These are phyloP conservation scores for Morinoia aosen DNA, from an alignment of 2,888 invertebrate genomes.

Conservation along the genomic window DNA sequence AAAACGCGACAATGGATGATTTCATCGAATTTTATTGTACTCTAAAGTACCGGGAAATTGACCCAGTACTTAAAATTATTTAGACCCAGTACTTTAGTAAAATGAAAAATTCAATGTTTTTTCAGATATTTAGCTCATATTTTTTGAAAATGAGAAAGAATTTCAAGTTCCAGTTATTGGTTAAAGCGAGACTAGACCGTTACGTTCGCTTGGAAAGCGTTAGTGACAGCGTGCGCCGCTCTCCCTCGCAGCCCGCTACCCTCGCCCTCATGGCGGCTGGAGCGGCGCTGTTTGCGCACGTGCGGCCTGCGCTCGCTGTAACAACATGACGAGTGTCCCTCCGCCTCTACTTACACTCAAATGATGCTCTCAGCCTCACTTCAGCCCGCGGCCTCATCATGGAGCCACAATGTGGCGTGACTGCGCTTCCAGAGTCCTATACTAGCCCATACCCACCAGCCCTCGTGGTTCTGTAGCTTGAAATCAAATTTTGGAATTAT, in stretches of 20 bases:
- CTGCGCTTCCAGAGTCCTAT: not conserved
- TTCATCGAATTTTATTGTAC: too few species aligned
- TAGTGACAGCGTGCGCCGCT: not conserved
- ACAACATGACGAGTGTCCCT: constrained; percentile 31
- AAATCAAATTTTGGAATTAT: too few species aligned
- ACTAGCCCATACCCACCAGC: not conserved
- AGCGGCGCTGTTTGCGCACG: constrained; percentile 19
- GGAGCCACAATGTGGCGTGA: not conserved
- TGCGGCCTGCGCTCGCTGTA: constrained; percentile 5
- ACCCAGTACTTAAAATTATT: too few species aligned
- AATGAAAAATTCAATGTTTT: too few species aligned
- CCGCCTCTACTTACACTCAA: not conserved
- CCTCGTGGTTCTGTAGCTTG: not conserved
- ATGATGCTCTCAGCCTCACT: constrained; percentile 21
- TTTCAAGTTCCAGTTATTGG: too few species aligned
- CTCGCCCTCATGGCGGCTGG: not conserved
- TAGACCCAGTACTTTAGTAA: too few species aligned
- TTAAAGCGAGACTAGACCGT: not conserved
- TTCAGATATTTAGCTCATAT: too few species aligned
- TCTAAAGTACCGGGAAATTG: too few species aligned
- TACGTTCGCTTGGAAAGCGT: not conserved
- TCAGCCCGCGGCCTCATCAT: not conserved
- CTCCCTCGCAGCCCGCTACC: not conserved
- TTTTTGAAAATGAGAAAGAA: too few species aligned
- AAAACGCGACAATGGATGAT: too few species aligned